Conservation (phyloP, 1,140 invertebrate species). For the Lucilia cuprina region DNA sequence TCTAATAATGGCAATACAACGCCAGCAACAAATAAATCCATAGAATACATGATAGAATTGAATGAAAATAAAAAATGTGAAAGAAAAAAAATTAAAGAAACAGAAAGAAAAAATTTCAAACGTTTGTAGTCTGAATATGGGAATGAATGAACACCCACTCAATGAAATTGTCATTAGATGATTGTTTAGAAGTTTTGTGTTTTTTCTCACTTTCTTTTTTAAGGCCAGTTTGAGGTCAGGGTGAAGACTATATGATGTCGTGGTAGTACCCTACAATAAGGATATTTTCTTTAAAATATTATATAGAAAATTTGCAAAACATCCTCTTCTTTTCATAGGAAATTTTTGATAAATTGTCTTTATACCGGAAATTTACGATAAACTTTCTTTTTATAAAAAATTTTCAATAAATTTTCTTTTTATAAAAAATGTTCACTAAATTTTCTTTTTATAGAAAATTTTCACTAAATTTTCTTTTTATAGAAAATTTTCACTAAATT, state of each 20-base stretch:
- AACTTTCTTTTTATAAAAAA: too few relatives aligned
- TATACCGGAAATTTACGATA: too few relatives aligned
- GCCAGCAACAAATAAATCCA: too few relatives aligned
- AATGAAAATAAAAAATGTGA: slow-evolving; percentile 1
- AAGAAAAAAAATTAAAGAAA: background rate
- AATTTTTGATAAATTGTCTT: too few relatives aligned
- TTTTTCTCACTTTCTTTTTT: background rate
- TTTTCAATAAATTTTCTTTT: too few relatives aligned
- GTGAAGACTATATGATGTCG: background rate
- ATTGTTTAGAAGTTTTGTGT: background rate
- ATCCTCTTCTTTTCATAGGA: too few relatives aligned
- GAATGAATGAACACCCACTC: slow-evolving; percentile 20
- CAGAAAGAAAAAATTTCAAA: background rate
- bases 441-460: too few relatives aligned
- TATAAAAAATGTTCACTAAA: too few relatives aligned
- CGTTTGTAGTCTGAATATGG: too few relatives aligned
- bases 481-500: too few relatives aligned
- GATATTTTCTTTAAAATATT: background rate
- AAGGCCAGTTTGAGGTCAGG: background rate
- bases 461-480: too few relatives aligned
- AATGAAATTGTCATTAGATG: slow-evolving; percentile 32
- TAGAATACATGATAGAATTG: background rate
- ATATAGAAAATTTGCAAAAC: too few relatives aligned
- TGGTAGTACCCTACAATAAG: background rate
- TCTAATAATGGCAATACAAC: background rate